These are phyloP conservation scores for Ectemnius continuus DNA, from an alignment of 2,888 invertebrate genomes.

Conservation along the genomic window DNA sequence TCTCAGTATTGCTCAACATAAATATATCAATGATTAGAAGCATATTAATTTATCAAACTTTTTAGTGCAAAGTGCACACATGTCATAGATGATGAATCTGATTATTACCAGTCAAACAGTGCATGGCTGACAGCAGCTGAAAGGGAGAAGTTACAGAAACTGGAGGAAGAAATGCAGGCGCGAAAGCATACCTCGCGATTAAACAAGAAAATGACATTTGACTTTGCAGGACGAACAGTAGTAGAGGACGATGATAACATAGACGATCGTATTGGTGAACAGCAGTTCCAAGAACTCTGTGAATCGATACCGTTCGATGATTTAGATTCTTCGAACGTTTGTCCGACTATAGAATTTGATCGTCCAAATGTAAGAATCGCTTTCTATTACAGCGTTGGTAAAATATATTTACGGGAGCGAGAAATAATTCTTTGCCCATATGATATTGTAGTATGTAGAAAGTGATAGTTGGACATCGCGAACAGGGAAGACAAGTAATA, in stretches of 20 bases:
- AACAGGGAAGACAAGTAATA: not conserved
- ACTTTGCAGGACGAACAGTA: slow-evolving; percentile 83
- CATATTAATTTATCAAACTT: slow-evolving; percentile 18
- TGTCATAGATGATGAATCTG: slow-evolving; percentile 96
- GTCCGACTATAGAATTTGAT: slow-evolving; percentile 67
- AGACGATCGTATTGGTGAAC: slow-evolving; percentile 66
- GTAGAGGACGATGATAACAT: slow-evolving; percentile 61
- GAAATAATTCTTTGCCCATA: not conserved
- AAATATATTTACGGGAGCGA: slow-evolving; percentile 3
- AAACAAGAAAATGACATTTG: slow-evolving; percentile 84
- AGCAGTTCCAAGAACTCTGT: slow-evolving; percentile 74
- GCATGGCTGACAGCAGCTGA: slow-evolving; percentile 90
- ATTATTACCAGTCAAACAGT: slow-evolving; percentile 90
- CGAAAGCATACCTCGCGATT: slow-evolving; percentile 85
- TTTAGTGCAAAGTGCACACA: slow-evolving; percentile 85
- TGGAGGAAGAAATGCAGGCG: slow-evolving; percentile 84
- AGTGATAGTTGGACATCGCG: slow-evolving; percentile 24
- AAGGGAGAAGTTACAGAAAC: slow-evolving; percentile 82
- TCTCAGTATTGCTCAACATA: not conserved
- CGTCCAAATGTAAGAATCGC: slow-evolving; percentile 61
- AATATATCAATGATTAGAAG: not conserved
- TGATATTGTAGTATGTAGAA: slow-evolving; percentile 60
- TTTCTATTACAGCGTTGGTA: not conserved
- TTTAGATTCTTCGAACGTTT: slow-evolving; percentile 50
- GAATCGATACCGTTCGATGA: slow-evolving; percentile 64